A percentile compares a stretch with the other conserved stretches of the same genome.
phyloP scores from a whole-genome alignment of 2,113 vertebrate genomes.

The Paedocypris sp. region DNA sequence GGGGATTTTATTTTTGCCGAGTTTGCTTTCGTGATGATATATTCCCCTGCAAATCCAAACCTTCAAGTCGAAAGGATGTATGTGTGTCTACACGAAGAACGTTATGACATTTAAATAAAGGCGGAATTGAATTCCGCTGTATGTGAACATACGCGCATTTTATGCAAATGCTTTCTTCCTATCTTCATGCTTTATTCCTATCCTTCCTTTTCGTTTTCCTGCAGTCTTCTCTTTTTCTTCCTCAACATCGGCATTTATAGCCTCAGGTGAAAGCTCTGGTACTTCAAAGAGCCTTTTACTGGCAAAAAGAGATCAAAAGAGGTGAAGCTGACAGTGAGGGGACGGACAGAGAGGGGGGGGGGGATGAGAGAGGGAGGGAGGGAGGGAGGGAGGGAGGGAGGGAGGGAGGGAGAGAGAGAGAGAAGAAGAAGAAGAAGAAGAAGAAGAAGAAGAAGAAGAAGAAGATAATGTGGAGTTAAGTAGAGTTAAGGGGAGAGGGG shows the following conservation, averaged over 20 bases:
- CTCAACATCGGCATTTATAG: constrained; percentile 32
- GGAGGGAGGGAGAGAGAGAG: not conserved
- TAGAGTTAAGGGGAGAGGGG: no score
- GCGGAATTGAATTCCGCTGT: no score
- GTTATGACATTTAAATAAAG: no score
- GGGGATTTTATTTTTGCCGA: no score
- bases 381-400: not conserved
- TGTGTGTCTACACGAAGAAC: no score
- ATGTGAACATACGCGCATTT: not conserved
- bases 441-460: not conserved
- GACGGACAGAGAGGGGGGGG: constrained; percentile 9
- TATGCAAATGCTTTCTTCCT: not conserved
- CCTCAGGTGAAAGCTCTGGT: constrained; percentile 40
- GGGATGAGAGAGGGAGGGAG: not conserved
- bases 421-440: not conserved
- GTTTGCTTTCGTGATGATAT: no score
- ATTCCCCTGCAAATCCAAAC: no score
- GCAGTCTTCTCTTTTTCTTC: constrained; percentile 13
- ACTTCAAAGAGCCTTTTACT: constrained; percentile 48
- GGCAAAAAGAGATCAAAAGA: constrained; percentile 44
- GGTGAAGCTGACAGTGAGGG: constrained; percentile 12
- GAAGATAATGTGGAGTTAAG: not conserved
- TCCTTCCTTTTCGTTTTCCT: not conserved
- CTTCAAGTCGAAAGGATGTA: no score
- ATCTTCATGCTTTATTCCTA: not conserved